Percentiles rank a stretch among this genome's conserved stretches.
Evolutionary conservation across 2,113 vertebrate genomes (phyloP).

Genomic region (Eleginops maclovinus): DNA sequence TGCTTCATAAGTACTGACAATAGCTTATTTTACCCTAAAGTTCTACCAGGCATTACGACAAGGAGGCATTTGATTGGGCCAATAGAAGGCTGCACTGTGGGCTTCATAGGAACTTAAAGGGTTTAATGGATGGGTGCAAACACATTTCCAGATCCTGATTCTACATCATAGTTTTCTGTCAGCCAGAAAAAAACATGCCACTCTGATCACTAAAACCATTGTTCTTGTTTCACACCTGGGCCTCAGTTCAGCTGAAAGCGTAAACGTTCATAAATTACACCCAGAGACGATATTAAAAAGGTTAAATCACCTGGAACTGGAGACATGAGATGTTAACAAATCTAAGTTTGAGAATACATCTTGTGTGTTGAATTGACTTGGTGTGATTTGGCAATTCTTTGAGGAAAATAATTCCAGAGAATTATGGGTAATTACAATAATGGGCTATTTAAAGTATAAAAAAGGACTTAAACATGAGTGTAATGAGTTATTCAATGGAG

Average conservation of each 20-base stretch:
- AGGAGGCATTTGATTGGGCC: constrained; percentile 67
- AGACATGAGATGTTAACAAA: constrained; percentile 39
- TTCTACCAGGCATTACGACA: constrained; percentile 67
- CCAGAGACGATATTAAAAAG: constrained; percentile 40
- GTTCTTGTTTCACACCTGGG: constrained; percentile 42
- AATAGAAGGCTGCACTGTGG: constrained; percentile 64
- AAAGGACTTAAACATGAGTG: constrained; percentile 3
- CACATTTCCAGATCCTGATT: constrained; percentile 38
- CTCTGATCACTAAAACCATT: constrained; percentile 40
- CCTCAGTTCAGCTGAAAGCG: constrained; percentile 44
- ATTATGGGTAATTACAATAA: constrained; percentile 52
- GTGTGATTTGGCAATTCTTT: constrained; percentile 68
- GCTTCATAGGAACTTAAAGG: constrained; percentile 32
- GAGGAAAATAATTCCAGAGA: constrained; percentile 45
- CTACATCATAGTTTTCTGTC: constrained; percentile 42
- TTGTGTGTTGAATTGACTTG: constrained; percentile 32
- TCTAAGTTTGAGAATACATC: constrained; percentile 18
- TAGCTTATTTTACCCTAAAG: constrained; percentile 52
- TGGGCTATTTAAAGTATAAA: constrained; percentile 36
- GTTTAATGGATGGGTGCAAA: constrained; percentile 47
- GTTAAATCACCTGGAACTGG: constrained; percentile 51
- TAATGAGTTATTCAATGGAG: constrained; percentile 12
- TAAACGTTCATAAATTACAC: constrained; percentile 62
- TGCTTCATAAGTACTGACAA: constrained; percentile 62
- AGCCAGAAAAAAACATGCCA: constrained; percentile 22